A percentile compares a stretch with the other conserved stretches of the same genome.
Evolutionary conservation across 2,113 vertebrate species (phyloP).

Genomic region (Amphiprion percula): DNA sequence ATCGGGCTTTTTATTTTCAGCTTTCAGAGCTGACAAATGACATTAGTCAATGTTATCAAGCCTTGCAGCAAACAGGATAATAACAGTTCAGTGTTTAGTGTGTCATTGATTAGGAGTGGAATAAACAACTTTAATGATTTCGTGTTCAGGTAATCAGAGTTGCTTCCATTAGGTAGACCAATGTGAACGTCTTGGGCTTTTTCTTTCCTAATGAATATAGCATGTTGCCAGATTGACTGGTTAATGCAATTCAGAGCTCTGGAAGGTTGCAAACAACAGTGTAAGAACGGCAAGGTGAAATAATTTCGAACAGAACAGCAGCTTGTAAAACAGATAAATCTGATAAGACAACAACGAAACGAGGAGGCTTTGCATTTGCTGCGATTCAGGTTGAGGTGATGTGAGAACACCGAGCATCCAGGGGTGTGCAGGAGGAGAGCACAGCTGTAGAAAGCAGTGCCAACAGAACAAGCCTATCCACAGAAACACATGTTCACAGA

Average conservation of each 20-base stretch:
- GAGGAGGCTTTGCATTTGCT: conserved; percentile 8
- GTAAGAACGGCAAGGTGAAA: conserved; percentile 57
- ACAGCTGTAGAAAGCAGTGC: conserved; percentile 38
- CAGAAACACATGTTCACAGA: conserved; percentile 32
- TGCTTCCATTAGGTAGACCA: conserved; percentile 42
- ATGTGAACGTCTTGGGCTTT: conserved; percentile 15
- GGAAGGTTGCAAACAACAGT: conserved; percentile 48
- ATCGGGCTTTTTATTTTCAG: conserved; percentile 26
- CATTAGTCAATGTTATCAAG: conserved; percentile 34
- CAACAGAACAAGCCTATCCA: conserved; percentile 16
- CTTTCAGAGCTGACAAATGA: conserved; percentile 24
- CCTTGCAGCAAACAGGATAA: conserved; percentile 28
- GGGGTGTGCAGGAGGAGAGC: conserved; percentile 10
- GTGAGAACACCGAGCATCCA: conserved; percentile 30
- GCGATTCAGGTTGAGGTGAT: conserved; percentile 27
- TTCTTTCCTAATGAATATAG: conserved; percentile 45
- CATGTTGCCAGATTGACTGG: conserved; percentile 21
- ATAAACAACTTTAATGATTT: conserved; percentile 50
- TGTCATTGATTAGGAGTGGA: conserved; percentile 50
- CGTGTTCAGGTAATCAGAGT: conserved; percentile 44
- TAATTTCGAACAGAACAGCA: conserved; percentile 30
- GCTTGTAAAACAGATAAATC: conserved; percentile 35
- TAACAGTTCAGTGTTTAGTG: conserved; percentile 22
- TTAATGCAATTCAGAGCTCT: conserved; percentile 45
- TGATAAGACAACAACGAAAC: conserved; percentile 11